Percentiles rank a stretch among this genome's conserved stretches.
phyloP scores from a whole-genome alignment of 2,797 vertebrate species.

The Premnoplex brunnescens region DNA sequence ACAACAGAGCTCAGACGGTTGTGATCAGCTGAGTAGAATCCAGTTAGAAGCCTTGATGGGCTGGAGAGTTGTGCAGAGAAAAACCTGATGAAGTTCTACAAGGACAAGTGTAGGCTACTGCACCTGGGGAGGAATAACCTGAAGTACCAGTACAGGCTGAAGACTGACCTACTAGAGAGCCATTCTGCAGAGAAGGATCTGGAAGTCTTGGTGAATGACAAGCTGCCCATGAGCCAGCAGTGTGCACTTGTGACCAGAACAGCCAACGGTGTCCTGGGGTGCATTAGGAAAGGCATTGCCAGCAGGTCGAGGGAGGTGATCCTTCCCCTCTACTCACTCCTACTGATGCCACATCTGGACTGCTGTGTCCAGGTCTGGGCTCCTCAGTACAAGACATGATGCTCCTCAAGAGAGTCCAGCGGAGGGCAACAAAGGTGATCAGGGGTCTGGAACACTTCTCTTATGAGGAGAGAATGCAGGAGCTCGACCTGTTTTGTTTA shows the following conservation, averaged over 20 bases:
- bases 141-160: neutral
- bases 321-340: neutral
- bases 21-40: neutral
- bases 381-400: neutral
- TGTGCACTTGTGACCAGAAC: neutral
- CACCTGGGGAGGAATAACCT: neutral
- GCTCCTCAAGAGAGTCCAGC: neutral
- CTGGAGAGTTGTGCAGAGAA: neutral
- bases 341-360: neutral
- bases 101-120: neutral
- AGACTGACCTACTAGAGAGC: neutral
- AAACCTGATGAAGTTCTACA: neutral
- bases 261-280: neutral
- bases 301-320: neutral
- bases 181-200: neutral
- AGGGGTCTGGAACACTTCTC: neutral
- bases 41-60: no score
- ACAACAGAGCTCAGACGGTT: neutral
- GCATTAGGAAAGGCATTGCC: neutral
- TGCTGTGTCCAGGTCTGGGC: neutral
- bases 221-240: neutral
- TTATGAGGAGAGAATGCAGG: neutral
- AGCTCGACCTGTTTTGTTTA: neutral
- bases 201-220: neutral
- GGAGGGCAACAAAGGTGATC: neutral